Conservation (phyloP, 2,797 vertebrate genomes). For the Chaunax sp. region DNA sequence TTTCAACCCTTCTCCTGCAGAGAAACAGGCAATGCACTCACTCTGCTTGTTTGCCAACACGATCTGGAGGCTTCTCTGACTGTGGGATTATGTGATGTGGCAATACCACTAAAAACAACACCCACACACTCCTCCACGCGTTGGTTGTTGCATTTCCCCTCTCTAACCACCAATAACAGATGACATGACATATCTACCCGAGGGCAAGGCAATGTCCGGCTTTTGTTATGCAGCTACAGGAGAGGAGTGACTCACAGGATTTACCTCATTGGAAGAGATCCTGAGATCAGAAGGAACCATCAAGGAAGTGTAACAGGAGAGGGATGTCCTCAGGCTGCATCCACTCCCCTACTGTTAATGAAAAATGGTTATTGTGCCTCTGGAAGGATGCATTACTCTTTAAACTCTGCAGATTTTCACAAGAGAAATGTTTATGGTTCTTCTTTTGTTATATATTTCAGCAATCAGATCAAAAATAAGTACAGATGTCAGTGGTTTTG, state of each 20-base stretch:
- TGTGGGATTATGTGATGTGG: conserved; percentile 17
- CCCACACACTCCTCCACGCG: conserved; percentile 26
- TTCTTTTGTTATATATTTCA: too few relatives aligned
- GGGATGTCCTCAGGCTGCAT: conserved; percentile 51
- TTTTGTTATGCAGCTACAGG: conserved; percentile 26
- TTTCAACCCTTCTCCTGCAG: conserved; percentile 33
- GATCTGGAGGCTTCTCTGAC: neutral
- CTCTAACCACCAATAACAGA: conserved; percentile 41
- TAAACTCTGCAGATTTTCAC: conserved; percentile 24
- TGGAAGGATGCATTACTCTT: conserved; percentile 26
- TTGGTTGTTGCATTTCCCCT: conserved; percentile 31
- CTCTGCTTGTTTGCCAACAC: conserved; percentile 4
- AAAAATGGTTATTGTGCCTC: conserved; percentile 18
- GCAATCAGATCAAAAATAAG: neutral
- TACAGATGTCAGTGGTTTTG: neutral
- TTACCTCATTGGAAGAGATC: conserved; percentile 45
- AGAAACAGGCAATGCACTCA: conserved; percentile 40
- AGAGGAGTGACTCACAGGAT: conserved; percentile 40
- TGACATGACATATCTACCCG: conserved; percentile 31
- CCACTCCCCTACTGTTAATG: conserved; percentile 24
- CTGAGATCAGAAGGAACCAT: conserved; percentile 55
- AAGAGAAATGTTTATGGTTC: neutral
- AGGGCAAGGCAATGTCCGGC: conserved; percentile 42
- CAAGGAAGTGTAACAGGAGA: conserved; percentile 54
- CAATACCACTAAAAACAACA: conserved; percentile 26